Evolutionary conservation across 1,140 invertebrate genomes (phyloP).

Genomic region (Eumaeus atala): DNA sequence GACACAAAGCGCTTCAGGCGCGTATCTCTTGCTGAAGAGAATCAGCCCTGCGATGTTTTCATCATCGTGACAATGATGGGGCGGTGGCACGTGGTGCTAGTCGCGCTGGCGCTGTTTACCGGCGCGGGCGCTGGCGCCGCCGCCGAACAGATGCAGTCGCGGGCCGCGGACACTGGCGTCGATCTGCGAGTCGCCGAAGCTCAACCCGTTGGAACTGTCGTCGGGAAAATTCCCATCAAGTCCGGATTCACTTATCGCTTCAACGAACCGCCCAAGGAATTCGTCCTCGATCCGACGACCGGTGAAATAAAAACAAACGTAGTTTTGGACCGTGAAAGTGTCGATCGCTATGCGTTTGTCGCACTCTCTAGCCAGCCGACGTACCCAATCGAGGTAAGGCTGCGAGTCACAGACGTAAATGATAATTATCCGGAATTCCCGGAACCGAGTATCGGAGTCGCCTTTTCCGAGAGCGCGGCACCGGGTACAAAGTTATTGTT

Average conservation of each 20-base stretch:
- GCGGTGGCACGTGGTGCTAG: slow-evolving; percentile 68
- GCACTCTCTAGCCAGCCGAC: slow-evolving; percentile 93
- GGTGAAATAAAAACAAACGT: slow-evolving; percentile 89
- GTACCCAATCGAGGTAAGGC: slow-evolving; percentile 93
- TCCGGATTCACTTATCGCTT: slow-evolving; percentile 92
- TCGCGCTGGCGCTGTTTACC: slow-evolving; percentile 59
- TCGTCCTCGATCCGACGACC: slow-evolving; percentile 84
- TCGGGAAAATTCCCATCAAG: slow-evolving; percentile 90
- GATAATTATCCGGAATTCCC: slow-evolving; percentile 94
- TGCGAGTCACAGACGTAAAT: slow-evolving; percentile 89
- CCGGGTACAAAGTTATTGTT: slow-evolving; percentile 88
- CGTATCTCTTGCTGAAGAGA: slow-evolving; percentile 48
- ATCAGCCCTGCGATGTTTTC: slow-evolving; percentile 56
- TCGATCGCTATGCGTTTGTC: slow-evolving; percentile 91
- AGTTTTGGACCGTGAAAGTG: slow-evolving; percentile 86
- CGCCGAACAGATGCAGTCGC: slow-evolving; percentile 85
- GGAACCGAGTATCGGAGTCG: slow-evolving; percentile 87
- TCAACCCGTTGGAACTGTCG: slow-evolving; percentile 85
- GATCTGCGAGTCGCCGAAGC: slow-evolving; percentile 90
- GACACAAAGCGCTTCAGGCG: slow-evolving; percentile 53
- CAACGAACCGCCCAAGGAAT: slow-evolving; percentile 91
- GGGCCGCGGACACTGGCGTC: slow-evolving; percentile 88
- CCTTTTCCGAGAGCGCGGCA: slow-evolving; percentile 93
- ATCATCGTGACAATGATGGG: slow-evolving; percentile 63
- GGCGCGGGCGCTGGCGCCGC: slow-evolving; percentile 50